Evolutionary conservation across 2,113 vertebrate species (phyloP).

Genomic region (Falcunculus frontatus): DNA sequence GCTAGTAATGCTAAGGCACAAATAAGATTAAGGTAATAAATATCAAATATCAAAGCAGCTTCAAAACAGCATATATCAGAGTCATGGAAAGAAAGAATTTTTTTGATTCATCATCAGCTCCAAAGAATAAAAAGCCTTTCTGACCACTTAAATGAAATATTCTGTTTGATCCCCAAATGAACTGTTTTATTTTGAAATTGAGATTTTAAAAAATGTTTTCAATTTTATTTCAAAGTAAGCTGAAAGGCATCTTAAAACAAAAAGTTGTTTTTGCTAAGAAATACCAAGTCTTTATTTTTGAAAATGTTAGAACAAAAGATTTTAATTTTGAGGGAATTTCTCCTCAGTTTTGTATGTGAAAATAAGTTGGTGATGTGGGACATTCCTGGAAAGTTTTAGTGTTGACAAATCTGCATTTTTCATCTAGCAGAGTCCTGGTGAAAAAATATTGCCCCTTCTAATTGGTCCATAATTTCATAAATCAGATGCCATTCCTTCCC

Average conservation of each 20-base stretch:
- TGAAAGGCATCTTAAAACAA: not conserved
- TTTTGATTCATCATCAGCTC: conserved; percentile 37
- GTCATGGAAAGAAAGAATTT: conserved; percentile 22
- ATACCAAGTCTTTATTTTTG: not conserved
- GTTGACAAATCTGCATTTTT: not conserved
- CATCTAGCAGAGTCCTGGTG: not conserved
- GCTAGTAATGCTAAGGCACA: conserved; percentile 14
- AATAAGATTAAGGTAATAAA: conserved; percentile 59
- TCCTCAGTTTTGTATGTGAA: not conserved
- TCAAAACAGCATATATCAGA: conserved; percentile 34
- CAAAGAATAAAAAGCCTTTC: conserved; percentile 35
- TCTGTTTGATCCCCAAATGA: conserved; percentile 35
- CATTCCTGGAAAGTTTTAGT: not conserved
- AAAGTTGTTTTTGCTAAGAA: not conserved
- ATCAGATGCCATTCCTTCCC: not conserved
- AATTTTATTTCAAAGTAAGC: conserved; percentile 45
- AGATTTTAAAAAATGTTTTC: conserved; percentile 48
- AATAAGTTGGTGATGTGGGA: not conserved
- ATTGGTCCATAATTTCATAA: not conserved
- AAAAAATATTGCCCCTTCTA: not conserved
- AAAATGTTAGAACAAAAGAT: not conserved
- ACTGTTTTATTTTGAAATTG: conserved; percentile 32
- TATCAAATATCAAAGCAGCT: conserved; percentile 54
- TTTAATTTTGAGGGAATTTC: not conserved
- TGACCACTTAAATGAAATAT: conserved; percentile 42